These are phyloP conservation scores for Catharus bicknelli DNA, from an alignment of 2,113 vertebrate species.

Conservation along the genomic window DNA sequence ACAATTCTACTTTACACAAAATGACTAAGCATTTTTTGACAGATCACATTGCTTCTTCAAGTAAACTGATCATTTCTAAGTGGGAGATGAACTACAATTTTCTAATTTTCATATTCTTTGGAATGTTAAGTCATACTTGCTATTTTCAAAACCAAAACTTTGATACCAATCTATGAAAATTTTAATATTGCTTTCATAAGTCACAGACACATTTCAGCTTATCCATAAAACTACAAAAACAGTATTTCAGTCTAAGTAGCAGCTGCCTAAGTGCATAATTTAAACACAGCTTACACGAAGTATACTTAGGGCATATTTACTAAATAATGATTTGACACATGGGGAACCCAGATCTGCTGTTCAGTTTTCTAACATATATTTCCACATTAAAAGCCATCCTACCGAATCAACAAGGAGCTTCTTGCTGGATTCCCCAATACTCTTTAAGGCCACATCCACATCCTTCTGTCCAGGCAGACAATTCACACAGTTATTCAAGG, in stretches of 20 bases:
- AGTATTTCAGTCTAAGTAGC: neutral
- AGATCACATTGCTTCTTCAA: neutral
- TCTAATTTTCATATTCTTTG: neutral
- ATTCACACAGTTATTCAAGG: slow-evolving; percentile 97
- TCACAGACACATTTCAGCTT: neutral
- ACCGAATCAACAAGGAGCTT: slow-evolving; percentile 95
- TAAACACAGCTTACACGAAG: neutral
- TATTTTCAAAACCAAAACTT: neutral
- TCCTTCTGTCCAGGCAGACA: slow-evolving; percentile 98
- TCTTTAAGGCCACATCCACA: slow-evolving; percentile 96
- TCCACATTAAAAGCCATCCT: slow-evolving; percentile 47
- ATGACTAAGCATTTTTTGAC: neutral
- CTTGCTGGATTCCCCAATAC: slow-evolving; percentile 98
- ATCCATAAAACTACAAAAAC: neutral
- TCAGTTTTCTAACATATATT: neutral
- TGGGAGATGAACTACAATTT: neutral
- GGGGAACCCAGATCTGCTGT: neutral
- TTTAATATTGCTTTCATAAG: neutral
- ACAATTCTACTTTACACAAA: neutral
- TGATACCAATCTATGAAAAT: neutral
- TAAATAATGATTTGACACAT: neutral
- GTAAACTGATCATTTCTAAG: neutral
- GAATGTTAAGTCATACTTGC: neutral
- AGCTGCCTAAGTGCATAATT: neutral
- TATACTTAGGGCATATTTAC: neutral